Percentiles rank a stretch among this genome's conserved stretches.
Conservation (phyloP, 2,797 vertebrate species). For the Phalanger gymnotis region DNA sequence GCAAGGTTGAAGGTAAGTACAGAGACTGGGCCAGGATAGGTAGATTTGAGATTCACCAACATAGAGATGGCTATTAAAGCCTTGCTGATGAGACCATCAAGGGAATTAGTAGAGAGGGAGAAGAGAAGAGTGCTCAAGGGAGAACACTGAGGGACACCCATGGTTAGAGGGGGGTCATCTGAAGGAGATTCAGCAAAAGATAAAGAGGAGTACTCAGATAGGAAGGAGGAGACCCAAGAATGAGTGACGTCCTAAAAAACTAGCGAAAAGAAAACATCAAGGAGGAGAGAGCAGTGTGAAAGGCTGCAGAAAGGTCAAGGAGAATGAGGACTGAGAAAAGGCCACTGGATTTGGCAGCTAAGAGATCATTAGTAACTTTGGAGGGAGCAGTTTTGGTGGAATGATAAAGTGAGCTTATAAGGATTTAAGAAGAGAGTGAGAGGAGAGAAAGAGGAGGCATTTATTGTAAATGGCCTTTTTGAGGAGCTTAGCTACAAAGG, state of each 20-base stretch:
- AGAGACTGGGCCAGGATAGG: not conserved
- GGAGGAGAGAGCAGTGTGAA: not conserved
- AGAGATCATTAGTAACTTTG: not conserved
- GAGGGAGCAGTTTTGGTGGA: not conserved
- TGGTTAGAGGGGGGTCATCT: not conserved
- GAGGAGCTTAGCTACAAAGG: not conserved
- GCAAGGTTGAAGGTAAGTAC: not conserved
- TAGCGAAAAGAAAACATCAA: not conserved
- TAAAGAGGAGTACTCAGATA: not conserved
- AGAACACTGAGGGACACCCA: not conserved
- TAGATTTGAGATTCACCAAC: not conserved
- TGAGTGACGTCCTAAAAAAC: not conserved
- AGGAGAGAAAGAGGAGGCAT: not conserved
- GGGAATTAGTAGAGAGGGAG: not conserved
- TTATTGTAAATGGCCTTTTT: not conserved
- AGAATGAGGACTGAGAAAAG: not conserved
- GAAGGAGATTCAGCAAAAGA: not conserved
- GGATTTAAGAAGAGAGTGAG: not conserved
- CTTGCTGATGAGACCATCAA: not conserved
- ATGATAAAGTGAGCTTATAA: not conserved
- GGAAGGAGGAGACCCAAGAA: not conserved
- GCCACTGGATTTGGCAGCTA: not conserved
- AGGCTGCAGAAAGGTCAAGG: not conserved
- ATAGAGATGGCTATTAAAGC: not conserved
- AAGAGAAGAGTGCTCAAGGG: not conserved